Conservation (phyloP, 1,140 invertebrate genomes). For the Acyrthosiphon pisum region DNA sequence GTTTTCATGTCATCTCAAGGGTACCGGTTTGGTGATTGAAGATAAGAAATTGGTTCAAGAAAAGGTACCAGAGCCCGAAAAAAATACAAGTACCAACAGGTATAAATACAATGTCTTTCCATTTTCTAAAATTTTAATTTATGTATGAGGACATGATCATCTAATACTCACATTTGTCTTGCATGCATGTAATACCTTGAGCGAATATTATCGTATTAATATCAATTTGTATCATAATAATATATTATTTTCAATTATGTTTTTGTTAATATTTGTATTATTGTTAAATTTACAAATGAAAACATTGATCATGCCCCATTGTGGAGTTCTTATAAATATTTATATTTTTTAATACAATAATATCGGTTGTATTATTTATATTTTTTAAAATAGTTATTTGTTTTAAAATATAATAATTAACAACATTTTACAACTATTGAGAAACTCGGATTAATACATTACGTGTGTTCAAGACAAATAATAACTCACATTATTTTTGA, state of each 20-base stretch:
- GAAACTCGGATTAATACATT: neutral
- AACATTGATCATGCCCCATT: no score
- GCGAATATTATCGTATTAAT: neutral
- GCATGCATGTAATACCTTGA: neutral
- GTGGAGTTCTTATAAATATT: neutral
- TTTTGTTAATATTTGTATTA: no score
- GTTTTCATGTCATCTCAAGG: conserved; percentile 95
- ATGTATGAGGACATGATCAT: neutral
- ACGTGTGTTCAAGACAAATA: neutral
- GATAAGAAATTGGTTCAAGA: conserved; percentile 46
- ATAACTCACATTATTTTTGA: neutral
- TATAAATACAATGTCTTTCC: neutral
- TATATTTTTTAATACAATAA: neutral
- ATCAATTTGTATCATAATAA: neutral
- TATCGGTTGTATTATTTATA: no score
- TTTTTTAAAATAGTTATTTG: no score
- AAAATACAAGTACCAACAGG: conserved; percentile 48
- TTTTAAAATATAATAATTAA: neutral
- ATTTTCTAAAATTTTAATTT: neutral
- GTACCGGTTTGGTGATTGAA: conserved; percentile 65
- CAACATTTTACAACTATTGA: neutral
- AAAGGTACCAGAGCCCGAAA: conserved; percentile 21
- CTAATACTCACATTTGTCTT: neutral
- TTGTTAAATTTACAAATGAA: no score
- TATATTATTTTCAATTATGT: neutral